Evolutionary conservation across 2,888 invertebrate species (phyloP).

Genomic region (Auanema freiburgensis): DNA sequence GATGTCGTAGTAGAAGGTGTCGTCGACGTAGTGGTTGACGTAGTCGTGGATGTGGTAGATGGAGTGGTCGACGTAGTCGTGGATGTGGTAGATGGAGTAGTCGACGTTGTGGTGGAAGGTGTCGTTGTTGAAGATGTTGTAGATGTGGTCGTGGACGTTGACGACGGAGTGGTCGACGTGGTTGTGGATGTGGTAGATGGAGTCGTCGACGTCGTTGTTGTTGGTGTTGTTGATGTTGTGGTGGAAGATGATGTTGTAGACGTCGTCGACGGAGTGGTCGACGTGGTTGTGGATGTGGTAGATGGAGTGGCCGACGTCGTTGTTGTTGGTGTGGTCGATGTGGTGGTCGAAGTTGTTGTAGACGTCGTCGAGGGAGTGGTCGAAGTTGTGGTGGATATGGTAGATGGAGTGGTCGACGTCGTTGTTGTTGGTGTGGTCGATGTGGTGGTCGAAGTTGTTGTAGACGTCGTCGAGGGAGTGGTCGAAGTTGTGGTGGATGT

Average conservation of each 20-base stretch:
- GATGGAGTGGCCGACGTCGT: not conserved
- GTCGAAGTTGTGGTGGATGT: too few species aligned
- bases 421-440: not conserved
- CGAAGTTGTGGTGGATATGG: not conserved
- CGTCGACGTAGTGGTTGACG: too few species aligned
- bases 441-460: not conserved
- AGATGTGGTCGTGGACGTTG: slow-evolving; percentile 1
- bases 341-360: not conserved
- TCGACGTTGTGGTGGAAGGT: too few species aligned
- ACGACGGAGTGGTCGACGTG: too few species aligned
- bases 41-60: too few species aligned
- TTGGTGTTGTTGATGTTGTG: not conserved
- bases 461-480: too few species aligned
- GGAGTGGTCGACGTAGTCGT: too few species aligned
- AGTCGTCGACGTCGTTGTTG: slow-evolving; percentile 1
- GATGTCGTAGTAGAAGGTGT: too few species aligned
- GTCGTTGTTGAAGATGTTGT: not conserved
- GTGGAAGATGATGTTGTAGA: slow-evolving; percentile 4
- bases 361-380: slow-evolving; percentile 3
- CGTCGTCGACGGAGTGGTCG: slow-evolving; percentile 2
- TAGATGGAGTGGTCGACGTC: not conserved
- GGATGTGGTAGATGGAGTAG: too few species aligned
- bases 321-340: slow-evolving; percentile 7
- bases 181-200: not conserved
- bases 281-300: not conserved